phyloP scores from a whole-genome alignment of 2,113 vertebrate genomes.

The Todiramphus saurophagus region DNA sequence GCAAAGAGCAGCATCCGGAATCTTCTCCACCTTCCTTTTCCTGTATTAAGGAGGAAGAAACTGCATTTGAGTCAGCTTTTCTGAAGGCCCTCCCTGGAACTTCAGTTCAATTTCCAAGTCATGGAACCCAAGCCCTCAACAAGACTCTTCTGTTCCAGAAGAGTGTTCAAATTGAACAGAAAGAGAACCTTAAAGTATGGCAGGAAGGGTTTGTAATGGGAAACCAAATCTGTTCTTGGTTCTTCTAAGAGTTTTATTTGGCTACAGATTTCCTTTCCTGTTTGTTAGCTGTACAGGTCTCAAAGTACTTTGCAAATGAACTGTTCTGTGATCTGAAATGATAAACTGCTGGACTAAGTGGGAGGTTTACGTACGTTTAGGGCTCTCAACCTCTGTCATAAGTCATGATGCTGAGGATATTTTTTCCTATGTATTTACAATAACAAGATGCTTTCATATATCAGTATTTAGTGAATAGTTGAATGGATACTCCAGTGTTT shows the following conservation, averaged over 20 bases:
- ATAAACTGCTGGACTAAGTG: background rate
- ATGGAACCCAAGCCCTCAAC: background rate
- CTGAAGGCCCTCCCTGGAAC: background rate
- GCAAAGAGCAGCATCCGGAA: background rate
- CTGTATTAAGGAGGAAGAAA: background rate
- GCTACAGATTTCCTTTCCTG: background rate
- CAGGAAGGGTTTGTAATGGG: background rate
- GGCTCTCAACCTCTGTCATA: background rate
- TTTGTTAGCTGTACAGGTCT: background rate
- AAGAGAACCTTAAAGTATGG: background rate
- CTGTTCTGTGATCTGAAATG: background rate
- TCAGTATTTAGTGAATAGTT: background rate
- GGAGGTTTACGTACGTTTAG: background rate
- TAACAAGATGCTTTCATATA: background rate
- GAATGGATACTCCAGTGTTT: background rate
- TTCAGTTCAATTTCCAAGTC: background rate
- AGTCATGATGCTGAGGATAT: rapidly evolving
- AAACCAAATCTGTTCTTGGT: background rate
- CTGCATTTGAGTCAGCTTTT: conserved; percentile 16
- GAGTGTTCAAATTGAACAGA: background rate
- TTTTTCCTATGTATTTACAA: background rate
- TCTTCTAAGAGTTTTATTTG: background rate
- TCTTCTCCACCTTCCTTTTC: background rate
- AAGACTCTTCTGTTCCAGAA: background rate
- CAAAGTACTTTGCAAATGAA: background rate